Conservation (phyloP, 2,888 invertebrate genomes). For the Petrolisthes manimaculis region DNA sequence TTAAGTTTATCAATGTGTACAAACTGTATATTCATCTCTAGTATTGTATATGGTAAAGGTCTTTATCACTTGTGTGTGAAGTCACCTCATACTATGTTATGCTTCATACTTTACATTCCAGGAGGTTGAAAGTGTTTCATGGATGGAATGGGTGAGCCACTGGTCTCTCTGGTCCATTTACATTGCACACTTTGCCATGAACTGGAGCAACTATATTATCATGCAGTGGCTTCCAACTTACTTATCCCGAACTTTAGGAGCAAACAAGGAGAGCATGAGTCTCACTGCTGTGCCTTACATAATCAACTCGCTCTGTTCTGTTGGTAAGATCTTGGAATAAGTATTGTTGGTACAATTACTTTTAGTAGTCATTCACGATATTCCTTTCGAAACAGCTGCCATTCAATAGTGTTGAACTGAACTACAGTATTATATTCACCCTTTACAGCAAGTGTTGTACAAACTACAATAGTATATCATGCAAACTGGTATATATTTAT, state of each 20-base stretch:
- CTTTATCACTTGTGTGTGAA: not conserved
- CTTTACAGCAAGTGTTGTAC: not conserved
- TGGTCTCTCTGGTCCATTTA: slow-evolving; percentile 82
- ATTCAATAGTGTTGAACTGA: too few relatives aligned
- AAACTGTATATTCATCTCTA: not conserved
- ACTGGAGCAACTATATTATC: slow-evolving; percentile 84
- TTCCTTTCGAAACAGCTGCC: too few relatives aligned
- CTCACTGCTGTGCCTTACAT: slow-evolving; percentile 82
- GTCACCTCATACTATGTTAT: not conserved
- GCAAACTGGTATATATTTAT: not conserved
- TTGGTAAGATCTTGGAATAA: slow-evolving; percentile 73
- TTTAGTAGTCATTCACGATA: too few relatives aligned
- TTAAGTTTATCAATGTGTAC: not conserved
- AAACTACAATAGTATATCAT: not conserved
- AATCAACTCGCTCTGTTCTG: slow-evolving; percentile 79
- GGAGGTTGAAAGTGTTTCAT: slow-evolving; percentile 38
- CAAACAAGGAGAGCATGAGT: slow-evolving; percentile 79
- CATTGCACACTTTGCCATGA: slow-evolving; percentile 83
- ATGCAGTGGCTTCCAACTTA: slow-evolving; percentile 86
- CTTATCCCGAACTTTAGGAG: slow-evolving; percentile 76
- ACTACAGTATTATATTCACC: not conserved
- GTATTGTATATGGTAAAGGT: not conserved
- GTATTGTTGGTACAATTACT: not conserved
- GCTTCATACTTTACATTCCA: not conserved
- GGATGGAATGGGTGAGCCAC: slow-evolving; percentile 75